Base-by-base conservation (phyloP, 1,140 invertebrate genomes). In the Calliphora vicina region DNA sequence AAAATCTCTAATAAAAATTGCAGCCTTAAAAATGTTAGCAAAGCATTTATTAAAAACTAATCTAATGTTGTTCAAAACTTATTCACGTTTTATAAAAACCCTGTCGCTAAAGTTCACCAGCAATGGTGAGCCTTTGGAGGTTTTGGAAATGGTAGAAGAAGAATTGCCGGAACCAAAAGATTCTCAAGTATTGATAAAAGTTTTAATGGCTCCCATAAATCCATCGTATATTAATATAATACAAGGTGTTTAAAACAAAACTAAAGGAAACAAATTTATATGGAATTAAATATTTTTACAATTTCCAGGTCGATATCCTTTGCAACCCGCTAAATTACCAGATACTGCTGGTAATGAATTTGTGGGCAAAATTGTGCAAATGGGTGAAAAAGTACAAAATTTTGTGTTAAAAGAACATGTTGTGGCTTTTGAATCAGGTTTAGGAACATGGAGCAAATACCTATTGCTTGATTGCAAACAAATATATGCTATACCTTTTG, bases 221-320 rank as follows among this genome's bases (percentile, higher is more conserved):
- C 98, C 98, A 29, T 97, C 98, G 15, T 98, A 99, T 90, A 97
- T 99, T 29, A 99, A 99, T 89, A 97, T 95, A 76, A 97, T 99
- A 87, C 97, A 99, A 93, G 98, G 97, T 86, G n/a, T 57, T n/a
- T 57, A 15, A 57, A 12, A 50, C 15, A n/a, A n/a, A n/a, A 13
- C 13, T 35, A 35, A 4, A 35, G 29, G 29, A 35, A 35, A 8
- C 2, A 35, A 4, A 35, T 35, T 4, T 2, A 4, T 35, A 35
- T 4, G 8, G 8, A 4, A 35, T 35, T 4, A 35, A 35, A 35
- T 15, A 57, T 23, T 67, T 67, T 23, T 25, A 23, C 15, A 45
- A 9, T 23, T 83, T 67, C 1, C n/a, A 67, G 61, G 61, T 23
- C 3, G n/a, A 9, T 67, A 67, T 25, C 61, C 61, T 8, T 93